Evolutionary conservation across 2,888 invertebrate species (phyloP).

Genomic region (Andricus curvator): DNA sequence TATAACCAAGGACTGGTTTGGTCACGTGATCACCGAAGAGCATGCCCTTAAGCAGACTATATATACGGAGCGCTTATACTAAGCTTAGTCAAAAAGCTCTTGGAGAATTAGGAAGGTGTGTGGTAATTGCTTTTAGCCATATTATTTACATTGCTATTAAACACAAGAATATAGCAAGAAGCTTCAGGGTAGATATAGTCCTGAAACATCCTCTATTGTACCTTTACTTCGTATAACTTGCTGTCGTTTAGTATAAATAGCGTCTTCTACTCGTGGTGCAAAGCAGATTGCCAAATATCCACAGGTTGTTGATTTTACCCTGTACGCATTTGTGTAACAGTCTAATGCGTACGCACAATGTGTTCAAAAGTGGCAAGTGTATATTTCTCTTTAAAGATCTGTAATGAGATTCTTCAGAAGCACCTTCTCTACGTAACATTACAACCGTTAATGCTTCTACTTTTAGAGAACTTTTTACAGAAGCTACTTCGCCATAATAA

Average conservation of each 20-base stretch:
- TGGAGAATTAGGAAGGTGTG: constrained; percentile 24
- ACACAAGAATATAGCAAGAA: constrained; percentile 16
- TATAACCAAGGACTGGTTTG: too few species aligned
- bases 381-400: background rate
- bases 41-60: constrained; percentile 10
- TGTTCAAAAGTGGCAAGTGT: constrained; percentile 4
- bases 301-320: constrained; percentile 74
- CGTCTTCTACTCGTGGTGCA: constrained; percentile 54
- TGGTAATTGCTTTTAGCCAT: constrained; percentile 30
- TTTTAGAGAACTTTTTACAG: background rate
- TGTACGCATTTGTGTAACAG: constrained; percentile 48
- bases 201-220: constrained; percentile 23
- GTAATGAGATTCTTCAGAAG: background rate
- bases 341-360: background rate
- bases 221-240: constrained; percentile 33
- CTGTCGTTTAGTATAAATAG: constrained; percentile 41
- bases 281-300: constrained; percentile 75
- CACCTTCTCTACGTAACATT: background rate
- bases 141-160: constrained; percentile 34
- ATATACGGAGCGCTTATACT: background rate
- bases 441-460: background rate
- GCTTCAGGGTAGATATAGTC: constrained; percentile 13
- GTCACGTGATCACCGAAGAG: too few species aligned
- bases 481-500: background rate
- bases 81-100: constrained; percentile 3